Evolutionary conservation across 1,140 invertebrate genomes (phyloP).

Genomic region (Drosophila varians): DNA sequence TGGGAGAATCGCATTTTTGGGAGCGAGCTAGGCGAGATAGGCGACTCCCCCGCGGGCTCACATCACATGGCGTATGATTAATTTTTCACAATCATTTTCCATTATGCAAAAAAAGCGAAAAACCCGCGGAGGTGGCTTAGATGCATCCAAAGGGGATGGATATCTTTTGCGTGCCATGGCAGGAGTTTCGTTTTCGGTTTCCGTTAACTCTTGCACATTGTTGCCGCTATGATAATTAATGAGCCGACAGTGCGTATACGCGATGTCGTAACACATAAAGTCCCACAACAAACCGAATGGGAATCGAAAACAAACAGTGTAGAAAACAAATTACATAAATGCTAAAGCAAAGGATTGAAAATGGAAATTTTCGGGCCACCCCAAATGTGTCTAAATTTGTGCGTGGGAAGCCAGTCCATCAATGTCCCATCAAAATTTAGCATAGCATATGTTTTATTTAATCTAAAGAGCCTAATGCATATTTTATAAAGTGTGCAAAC

Average conservation of each 20-base stretch:
- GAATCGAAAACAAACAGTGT: not conserved
- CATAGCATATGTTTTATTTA: conserved; percentile 1
- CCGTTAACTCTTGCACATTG: conserved; percentile 45
- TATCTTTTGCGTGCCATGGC: conserved; percentile 15
- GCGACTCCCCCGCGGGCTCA: conserved; percentile 42
- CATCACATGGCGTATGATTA: conserved; percentile 68
- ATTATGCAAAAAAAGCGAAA: conserved; percentile 38
- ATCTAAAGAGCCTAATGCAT: not conserved
- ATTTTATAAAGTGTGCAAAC: not conserved
- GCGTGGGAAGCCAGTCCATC: not conserved
- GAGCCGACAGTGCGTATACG: conserved; percentile 46
- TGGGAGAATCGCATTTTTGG: conserved; percentile 9
- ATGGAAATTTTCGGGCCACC: not conserved
- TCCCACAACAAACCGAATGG: not conserved
- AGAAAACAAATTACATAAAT: not conserved
- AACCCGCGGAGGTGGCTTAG: conserved; percentile 27
- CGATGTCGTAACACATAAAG: conserved; percentile 26
- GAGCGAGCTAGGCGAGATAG: not conserved
- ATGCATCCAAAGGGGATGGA: conserved; percentile 15
- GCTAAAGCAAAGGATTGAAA: not conserved
- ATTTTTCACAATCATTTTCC: conserved; percentile 48
- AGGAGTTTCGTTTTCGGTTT: conserved; percentile 39
- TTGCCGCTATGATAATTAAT: conserved; percentile 57
- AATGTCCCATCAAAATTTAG: not conserved
- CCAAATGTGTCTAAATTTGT: not conserved